Base-by-base conservation (phyloP, 2,888 invertebrate genomes). In the Torymus auratus region DNA sequence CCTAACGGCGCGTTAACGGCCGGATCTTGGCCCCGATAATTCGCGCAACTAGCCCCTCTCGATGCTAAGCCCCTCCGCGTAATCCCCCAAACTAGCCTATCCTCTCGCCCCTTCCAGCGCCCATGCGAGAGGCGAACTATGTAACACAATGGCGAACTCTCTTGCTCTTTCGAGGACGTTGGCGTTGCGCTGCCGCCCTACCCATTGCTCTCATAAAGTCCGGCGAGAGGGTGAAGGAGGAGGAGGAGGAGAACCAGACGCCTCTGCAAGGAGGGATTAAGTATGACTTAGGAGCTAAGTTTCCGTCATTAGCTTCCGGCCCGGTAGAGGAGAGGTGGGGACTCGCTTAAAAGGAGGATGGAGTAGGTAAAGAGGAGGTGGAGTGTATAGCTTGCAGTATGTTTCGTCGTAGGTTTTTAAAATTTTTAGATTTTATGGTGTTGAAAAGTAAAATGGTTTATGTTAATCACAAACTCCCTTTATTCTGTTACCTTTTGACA, bases 281-380 rank as follows among this genome's bases (percentile, higher is more conserved):
- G 87, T 87, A 87, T 87, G 89, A 89, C 89, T 90, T 89, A 89
- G 87, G 89, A 86, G 86, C 87, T 86, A 89, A 89, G 88, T 90
- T 89, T 87, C 86, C 87, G 86, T 87, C 87, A 88, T 89, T 89
- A 89, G 88, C 87, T 85, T 20, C 20, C 20, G 83, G 73, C 73
- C 75, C 61, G 82, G 82, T 80, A 74, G 76, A 61, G 78, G 20
- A 72, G 11, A 50, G 56, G 15, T 52, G 13, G 52, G n/a, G 67
- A 78, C 67, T 78, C 67, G 28, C 71, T 65, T 71, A 65, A 58
- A 50, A 55, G 53, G 28, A 52, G 41, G 41, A 17, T 23, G 15
- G 55, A 50, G 52, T 20, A 20, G 4, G 15, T 23, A 53, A 17
- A 55, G 2, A 10, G 67, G 15, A 20, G 20, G 20, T 20, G 20